Evolutionary conservation across 2,888 invertebrate genomes (phyloP).

Genomic region (Drosophila prolongata): DNA sequence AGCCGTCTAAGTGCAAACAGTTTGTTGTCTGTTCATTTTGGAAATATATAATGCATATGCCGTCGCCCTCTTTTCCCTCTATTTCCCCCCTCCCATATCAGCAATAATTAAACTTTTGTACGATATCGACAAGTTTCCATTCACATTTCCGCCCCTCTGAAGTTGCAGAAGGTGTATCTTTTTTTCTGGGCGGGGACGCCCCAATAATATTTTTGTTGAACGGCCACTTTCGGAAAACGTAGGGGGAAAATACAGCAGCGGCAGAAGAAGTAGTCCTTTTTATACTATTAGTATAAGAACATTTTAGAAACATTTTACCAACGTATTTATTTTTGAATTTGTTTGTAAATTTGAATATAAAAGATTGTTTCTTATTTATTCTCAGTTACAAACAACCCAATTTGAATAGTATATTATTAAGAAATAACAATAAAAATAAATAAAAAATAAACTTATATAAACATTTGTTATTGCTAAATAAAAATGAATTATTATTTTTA

Average conservation of each 20-base stretch:
- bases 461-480: not conserved
- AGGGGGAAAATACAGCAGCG: no score
- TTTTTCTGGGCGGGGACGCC: constrained; percentile 43
- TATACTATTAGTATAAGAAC: not conserved
- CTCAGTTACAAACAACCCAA: no score
- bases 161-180: constrained; percentile 58
- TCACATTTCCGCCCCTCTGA: constrained; percentile 25
- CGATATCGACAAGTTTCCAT: constrained; percentile 59
- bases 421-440: no score
- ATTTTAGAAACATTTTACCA: not conserved
- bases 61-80: not conserved
- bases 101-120: constrained; percentile 70
- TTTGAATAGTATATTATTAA: no score
- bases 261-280: not conserved
- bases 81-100: not conserved
- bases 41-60: constrained; percentile 64
- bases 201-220: constrained; percentile 72
- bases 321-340: no score
- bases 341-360: no score
- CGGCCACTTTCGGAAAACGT: constrained; percentile 28
- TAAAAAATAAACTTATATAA: not conserved
- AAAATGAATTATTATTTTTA: not conserved
- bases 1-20: constrained; percentile 65
- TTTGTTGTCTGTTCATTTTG: constrained; percentile 53
- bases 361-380: no score